Percentiles rank a stretch among this genome's conserved stretches.
Evolutionary conservation across 92 coral and sea anemone species (phyloP).

Genomic region (Siderastrea siderea): DNA sequence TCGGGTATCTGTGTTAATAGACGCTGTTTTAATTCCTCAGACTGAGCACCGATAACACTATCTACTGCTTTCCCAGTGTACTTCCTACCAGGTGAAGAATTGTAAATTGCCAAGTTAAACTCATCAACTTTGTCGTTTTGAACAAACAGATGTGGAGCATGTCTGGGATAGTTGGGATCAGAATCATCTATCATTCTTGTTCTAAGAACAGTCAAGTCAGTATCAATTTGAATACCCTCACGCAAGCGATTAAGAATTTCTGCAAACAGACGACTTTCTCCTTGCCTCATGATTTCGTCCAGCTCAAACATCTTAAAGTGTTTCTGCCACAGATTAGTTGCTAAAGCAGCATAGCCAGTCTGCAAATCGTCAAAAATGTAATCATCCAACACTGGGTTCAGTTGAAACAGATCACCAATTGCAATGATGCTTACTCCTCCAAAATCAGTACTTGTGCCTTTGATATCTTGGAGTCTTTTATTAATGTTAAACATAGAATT

Average conservation of each 20-base stretch:
- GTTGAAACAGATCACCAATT: conserved; percentile 67
- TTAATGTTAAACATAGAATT: conserved; percentile 55
- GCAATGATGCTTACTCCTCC: conserved; percentile 62
- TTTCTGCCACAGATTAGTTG: conserved; percentile 46
- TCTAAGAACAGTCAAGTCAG: conserved; percentile 11
- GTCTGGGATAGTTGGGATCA: not conserved
- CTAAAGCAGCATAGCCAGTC: conserved; percentile 27
- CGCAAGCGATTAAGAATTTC: conserved; percentile 44
- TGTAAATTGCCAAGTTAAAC: conserved; percentile 5
- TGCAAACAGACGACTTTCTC: conserved; percentile 61
- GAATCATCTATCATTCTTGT: not conserved
- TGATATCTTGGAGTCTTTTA: conserved; percentile 58
- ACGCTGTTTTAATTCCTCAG: not conserved
- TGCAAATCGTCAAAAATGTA: conserved; percentile 45
- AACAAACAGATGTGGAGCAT: conserved; percentile 16
- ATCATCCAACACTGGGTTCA: conserved; percentile 52
- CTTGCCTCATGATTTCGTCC: conserved; percentile 55
- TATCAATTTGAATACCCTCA: conserved; percentile 53
- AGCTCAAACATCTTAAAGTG: conserved; percentile 56
- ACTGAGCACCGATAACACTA: conserved; percentile 27
- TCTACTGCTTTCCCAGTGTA: conserved; percentile 23
- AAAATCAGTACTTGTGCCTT: conserved; percentile 46
- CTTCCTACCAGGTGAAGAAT: conserved; percentile 14
- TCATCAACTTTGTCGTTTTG: conserved; percentile 10
- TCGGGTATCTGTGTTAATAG: conserved; percentile 9